Base-by-base conservation (phyloP, 2,888 invertebrate species). In the Strigamia transsilvanica region DNA sequence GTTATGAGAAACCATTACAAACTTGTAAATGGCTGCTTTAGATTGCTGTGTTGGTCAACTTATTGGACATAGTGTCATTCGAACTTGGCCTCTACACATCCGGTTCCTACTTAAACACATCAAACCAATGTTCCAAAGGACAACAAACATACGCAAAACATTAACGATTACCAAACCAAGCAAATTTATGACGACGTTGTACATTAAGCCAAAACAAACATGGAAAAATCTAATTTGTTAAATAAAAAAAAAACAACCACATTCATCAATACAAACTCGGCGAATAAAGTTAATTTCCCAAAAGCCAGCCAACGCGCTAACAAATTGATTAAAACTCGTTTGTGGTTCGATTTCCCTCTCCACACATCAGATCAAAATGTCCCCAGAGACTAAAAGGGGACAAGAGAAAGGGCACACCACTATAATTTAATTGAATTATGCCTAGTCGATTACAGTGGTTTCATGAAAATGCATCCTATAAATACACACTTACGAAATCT, bases 241-340 rank as follows among this genome's bases (percentile, higher is more conserved):
- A 42, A 15, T 7, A 42, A 6, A 42, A 42, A 15, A 42, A 6
- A 7, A 13, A 6, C 2, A 6, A 18, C n/a, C n/a, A n/a, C 12
- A 51, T 7, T 15, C 15, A 66, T 66, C 27, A 66, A 32, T 66
- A 2, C 13, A 12, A 66, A 9, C 2, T 15, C 2, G 10, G 21
- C 7, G 23, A 10, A 15, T 10, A 12, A 66, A 66, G 5, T 66
- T 66, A 27, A 9, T 66, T 66, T 27, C 66, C 23, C 23, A 66
- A 23, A 66, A 66, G 27, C 66, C 27, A 13, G 32, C 10, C 32
- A 66, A 27, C 66, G 27, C 32, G 23, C 66, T 66, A 61, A 66
- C 66, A 66, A 66, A 66, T 66, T 66, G 66, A 66, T 66, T 66
- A 66, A 66, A 66, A 66, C 66, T 66, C 66, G 66, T 66, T 66